Conservation (phyloP, 2,888 invertebrate species). For the Leptinotarsa peninsularis region DNA sequence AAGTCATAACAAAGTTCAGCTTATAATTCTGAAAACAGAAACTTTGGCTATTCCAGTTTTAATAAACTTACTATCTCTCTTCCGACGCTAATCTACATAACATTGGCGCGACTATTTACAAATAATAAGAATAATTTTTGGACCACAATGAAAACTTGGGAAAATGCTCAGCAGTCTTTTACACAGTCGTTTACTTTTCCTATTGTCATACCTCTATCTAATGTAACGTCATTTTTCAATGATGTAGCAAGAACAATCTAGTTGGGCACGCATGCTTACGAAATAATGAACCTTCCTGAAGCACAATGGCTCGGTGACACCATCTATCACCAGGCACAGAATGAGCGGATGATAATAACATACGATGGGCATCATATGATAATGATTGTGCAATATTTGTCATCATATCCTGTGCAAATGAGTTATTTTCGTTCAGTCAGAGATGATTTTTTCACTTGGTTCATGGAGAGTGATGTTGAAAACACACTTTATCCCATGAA, state of each 20-base stretch:
- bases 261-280: slow-evolving; percentile 14
- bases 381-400: slow-evolving; percentile 6
- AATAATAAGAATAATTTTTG: no score
- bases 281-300: slow-evolving; percentile 13
- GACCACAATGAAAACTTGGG: no score
- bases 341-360: neutral
- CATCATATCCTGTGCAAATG: neutral
- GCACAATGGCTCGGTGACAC: slow-evolving; percentile 20
- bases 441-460: neutral
- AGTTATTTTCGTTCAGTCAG: neutral
- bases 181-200: neutral
- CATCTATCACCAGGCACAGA: slow-evolving; percentile 11
- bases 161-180: neutral
- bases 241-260: neutral
- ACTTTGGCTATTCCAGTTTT: no score
- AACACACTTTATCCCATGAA: no score
- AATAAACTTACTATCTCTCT: no score
- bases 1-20: no score
- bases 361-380: neutral
- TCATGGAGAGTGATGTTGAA: neutral
- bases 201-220: neutral
- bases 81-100: no score
- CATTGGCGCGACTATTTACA: no score
- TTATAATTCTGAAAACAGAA: no score
- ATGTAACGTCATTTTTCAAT: slow-evolving; percentile 5